Percentiles rank a stretch among this genome's conserved stretches.
phyloP scores from a whole-genome alignment of 2,797 vertebrate genomes.

The Microctenopoma lineatum region DNA sequence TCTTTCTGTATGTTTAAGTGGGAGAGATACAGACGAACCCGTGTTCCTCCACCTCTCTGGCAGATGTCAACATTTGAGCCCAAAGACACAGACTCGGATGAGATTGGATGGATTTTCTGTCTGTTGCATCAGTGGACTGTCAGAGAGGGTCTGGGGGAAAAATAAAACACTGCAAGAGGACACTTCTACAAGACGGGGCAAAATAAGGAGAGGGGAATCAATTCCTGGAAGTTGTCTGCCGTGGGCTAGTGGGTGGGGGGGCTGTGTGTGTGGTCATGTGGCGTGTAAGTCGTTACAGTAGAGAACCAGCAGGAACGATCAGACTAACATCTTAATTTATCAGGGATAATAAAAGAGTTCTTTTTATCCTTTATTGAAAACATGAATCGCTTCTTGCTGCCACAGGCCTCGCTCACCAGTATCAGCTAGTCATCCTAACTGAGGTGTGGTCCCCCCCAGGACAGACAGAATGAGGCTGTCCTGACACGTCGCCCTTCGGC shows the following conservation, averaged over 20 bases:
- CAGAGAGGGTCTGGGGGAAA: slow-evolving; percentile 28
- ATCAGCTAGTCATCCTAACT: too few relatives aligned
- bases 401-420: background rate
- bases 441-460: too few relatives aligned
- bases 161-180: slow-evolving; percentile 38
- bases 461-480: too few relatives aligned
- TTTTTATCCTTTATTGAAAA: too few relatives aligned
- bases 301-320: slow-evolving; percentile 13
- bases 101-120: slow-evolving; percentile 73
- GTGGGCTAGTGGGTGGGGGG: background rate
- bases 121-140: slow-evolving; percentile 58
- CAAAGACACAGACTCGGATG: slow-evolving; percentile 46
- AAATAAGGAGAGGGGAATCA: slow-evolving; percentile 38
- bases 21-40: slow-evolving; percentile 17
- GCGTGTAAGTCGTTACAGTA: background rate
- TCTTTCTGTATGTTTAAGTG: background rate
- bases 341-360: background rate
- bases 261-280: slow-evolving; percentile 13
- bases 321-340: background rate
- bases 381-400: too few relatives aligned
- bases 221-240: slow-evolving; percentile 50
- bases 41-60: slow-evolving; percentile 23
- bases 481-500: too few relatives aligned
- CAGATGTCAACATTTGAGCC: slow-evolving; percentile 57
- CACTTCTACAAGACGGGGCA: slow-evolving; percentile 11